Conservation (phyloP, 2,113 vertebrate species). For the Aphyosemion australe region DNA sequence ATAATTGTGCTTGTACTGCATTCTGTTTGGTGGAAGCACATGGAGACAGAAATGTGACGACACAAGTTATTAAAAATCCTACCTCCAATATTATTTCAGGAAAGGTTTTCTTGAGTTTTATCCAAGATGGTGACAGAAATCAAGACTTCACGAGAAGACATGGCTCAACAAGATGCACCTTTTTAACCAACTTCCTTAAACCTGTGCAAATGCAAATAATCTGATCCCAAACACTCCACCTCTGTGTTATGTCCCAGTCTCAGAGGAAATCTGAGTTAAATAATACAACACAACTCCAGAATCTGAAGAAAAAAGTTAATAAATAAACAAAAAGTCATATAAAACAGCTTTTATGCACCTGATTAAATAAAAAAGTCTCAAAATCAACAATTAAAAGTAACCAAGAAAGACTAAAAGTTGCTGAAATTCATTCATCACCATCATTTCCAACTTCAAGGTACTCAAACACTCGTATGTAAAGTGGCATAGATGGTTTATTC, state of each 20-base stretch:
- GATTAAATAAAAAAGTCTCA: conserved; percentile 51
- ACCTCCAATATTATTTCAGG: not conserved
- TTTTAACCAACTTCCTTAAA: conserved; percentile 40
- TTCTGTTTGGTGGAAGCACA: conserved; percentile 37
- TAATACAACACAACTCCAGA: conserved; percentile 28
- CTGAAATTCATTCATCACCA: conserved; percentile 43
- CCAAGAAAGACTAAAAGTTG: conserved; percentile 39
- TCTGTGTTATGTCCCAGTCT: conserved; percentile 15
- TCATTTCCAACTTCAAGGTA: conserved; percentile 23
- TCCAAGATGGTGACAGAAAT: not conserved
- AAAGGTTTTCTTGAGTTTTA: not conserved
- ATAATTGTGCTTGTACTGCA: conserved; percentile 72
- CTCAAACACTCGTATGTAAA: conserved; percentile 28
- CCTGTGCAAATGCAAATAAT: conserved; percentile 57
- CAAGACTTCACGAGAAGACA: not conserved
- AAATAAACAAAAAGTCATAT: conserved; percentile 58
- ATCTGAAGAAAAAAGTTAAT: conserved; percentile 35
- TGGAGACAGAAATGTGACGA: not conserved
- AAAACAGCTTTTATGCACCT: conserved; percentile 62
- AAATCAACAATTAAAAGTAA: conserved; percentile 23
- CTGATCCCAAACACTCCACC: conserved; percentile 24
- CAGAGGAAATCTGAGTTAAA: conserved; percentile 13
- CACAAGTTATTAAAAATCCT: conserved; percentile 1
- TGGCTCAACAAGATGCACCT: conserved; percentile 18
- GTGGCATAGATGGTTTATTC: conserved; percentile 15